Evolutionary conservation across 2,888 invertebrate species (phyloP), one percentile per base, ranked within the genome.

Genomic region (Exephanes ischioxanthus): DNA sequence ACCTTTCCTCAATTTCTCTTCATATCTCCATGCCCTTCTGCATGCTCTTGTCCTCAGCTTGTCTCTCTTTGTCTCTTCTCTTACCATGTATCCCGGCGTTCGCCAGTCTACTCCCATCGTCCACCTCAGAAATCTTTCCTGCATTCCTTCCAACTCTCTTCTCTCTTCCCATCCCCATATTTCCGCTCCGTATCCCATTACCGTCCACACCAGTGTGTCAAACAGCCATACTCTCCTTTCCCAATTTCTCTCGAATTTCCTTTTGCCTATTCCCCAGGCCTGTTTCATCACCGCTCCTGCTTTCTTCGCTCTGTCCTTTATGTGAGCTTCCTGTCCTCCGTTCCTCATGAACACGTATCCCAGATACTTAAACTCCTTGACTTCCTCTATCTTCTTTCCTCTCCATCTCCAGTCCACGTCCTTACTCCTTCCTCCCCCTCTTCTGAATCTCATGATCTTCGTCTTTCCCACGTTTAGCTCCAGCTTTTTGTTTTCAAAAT

Each of bases 301-400:
- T 16, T 79, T 79, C 9, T 19, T 71, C 14, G 11, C 45, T 14
- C 45, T 9, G 9, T 45, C 45, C 45, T 1, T 45, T 45, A 45
- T 45, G 14, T 53, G 71, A 4, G 33, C 30, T 3, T 30, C 30
- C 30, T 30, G 3, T 30, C 30, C 30, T 30, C 30, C 30, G 3
- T 30, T 30, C 63, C n/a, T 70, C 14, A 11, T 75, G 22, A 68
- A 58, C 7, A 5, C 16, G 4, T 48, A 68, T 14, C 75, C 75
- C 30, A 75, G 22, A n/a, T 81, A 75, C 16, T 48, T 68, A 75
- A n/a, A 75, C 6, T 80, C 80, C n/a, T 26, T 78, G 7, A 78
- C 77, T 22, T 61, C 61, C 19, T 71, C 71, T 30, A 79, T 33
- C 22, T 9, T 82, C 55, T 22, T 30, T 3, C 30, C 30, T 30